phyloP scores from a whole-genome alignment of 2,888 invertebrate species.

The Philereme transversata region DNA sequence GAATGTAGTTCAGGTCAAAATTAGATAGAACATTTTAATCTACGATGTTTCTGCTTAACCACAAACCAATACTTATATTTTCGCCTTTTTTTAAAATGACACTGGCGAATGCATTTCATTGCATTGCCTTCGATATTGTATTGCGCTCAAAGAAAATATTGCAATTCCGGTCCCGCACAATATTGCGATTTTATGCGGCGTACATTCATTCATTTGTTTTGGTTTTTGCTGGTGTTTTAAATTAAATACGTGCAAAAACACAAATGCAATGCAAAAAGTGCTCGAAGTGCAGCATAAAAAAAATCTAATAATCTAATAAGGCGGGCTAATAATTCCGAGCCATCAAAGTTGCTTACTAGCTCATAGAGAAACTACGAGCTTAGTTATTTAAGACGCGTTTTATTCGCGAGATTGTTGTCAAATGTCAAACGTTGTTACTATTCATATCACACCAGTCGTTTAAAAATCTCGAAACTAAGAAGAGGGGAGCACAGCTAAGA shows the following conservation, averaged over 20 bases:
- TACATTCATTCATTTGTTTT: constrained; percentile 51
- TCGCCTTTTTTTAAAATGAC: constrained; percentile 43
- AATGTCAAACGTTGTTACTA: too few species aligned
- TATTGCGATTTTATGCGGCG: constrained; percentile 56
- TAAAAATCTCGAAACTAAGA: constrained; percentile 38
- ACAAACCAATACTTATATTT: constrained; percentile 30
- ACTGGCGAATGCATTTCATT: constrained; percentile 39
- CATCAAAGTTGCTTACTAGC: too few species aligned
- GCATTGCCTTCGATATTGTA: constrained; percentile 54
- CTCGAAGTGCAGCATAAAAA: too few species aligned
- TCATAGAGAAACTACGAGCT: too few species aligned
- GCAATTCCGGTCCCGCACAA: constrained; percentile 53
- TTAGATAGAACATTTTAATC: not conserved
- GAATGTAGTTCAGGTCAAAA: not conserved
- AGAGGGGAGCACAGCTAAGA: constrained; percentile 38
- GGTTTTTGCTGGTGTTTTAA: constrained; percentile 35
- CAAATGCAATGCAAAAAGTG: constrained; percentile 2
- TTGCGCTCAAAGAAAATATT: constrained; percentile 64
- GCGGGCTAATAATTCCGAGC: too few species aligned
- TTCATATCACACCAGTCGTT: constrained; percentile 14
- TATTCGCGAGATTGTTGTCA: too few species aligned
- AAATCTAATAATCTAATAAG: too few species aligned
- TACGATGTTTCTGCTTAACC: constrained; percentile 3
- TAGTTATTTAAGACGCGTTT: not conserved
- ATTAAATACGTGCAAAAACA: not conserved